phyloP scores from a whole-genome alignment of 2,113 vertebrate genomes.

The Sorex fumeus region DNA sequence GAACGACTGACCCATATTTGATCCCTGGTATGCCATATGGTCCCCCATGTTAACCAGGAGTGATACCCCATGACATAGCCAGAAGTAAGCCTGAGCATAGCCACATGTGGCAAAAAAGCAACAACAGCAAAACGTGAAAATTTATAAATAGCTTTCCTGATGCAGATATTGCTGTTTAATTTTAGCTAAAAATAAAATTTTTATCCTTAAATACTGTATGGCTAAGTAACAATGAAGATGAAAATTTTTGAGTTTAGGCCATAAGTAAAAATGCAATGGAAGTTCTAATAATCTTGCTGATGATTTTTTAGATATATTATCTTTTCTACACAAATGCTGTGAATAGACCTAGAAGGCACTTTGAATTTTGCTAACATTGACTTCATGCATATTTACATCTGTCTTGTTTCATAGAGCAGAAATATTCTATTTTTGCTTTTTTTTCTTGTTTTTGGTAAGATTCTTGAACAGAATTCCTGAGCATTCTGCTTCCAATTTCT shows the following conservation, averaged over 20 bases:
- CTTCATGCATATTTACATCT: background rate
- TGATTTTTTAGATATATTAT: background rate
- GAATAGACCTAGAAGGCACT: background rate
- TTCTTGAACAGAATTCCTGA: background rate
- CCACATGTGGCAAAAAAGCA: no score
- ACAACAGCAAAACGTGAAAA: background rate
- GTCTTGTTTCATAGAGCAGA: background rate
- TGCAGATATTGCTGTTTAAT: background rate
- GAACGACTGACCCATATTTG: no score
- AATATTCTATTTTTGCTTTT: background rate
- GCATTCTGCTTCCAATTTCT: background rate
- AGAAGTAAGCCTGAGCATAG: no score
- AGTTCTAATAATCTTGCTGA: background rate
- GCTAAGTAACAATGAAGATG: rapidly evolving
- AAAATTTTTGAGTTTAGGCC: background rate
- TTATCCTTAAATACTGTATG: background rate
- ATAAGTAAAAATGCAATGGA: background rate
- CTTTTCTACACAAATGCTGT: background rate
- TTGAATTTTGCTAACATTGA: background rate
- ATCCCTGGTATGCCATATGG: no score
- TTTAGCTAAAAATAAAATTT: background rate
- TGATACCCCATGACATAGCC: no score
- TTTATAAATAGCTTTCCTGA: background rate
- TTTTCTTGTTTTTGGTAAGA: background rate
- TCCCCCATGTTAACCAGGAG: no score